Percentiles rank a stretch among this genome's conserved stretches.
These are phyloP conservation scores for Apamea crenata DNA, from an alignment of 2,888 invertebrate genomes.

Conservation along the genomic window DNA sequence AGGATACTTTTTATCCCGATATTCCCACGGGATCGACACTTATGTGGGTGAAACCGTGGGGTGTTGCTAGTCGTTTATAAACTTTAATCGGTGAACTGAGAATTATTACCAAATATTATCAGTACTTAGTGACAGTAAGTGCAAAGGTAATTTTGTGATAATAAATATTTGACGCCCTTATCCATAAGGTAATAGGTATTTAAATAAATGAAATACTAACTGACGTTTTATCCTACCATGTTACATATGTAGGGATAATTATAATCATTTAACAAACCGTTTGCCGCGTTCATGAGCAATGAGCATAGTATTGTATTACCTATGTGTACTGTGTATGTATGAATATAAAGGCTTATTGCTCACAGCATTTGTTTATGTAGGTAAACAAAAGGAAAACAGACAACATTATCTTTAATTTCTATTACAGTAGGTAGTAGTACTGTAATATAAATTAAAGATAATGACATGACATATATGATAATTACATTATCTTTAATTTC, in stretches of 20 bases:
- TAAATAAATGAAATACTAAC: neutral
- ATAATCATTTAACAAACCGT: slow-evolving; percentile 1
- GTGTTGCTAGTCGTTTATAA: neutral
- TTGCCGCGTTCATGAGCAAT: slow-evolving; percentile 12
- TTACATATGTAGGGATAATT: neutral
- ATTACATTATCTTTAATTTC: too few species aligned
- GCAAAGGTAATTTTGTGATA: slow-evolving; percentile 13
- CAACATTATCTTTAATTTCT: too few species aligned
- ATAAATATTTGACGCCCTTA: neutral
- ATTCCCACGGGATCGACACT: too few species aligned
- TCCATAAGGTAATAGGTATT: neutral
- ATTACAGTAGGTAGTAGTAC: too few species aligned
- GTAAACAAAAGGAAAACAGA: too few species aligned
- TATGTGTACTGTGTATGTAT: neutral
- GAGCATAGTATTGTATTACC: slow-evolving; percentile 28
- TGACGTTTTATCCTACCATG: neutral
- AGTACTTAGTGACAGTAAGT: neutral
- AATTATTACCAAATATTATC: slow-evolving; percentile 6
- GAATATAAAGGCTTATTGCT: slow-evolving; percentile 7
- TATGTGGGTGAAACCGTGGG: too few species aligned
- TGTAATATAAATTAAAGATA: too few species aligned
- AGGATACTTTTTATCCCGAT: too few species aligned
- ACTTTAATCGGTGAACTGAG: neutral
- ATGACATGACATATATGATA: too few species aligned
- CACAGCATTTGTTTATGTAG: slow-evolving; percentile 21